phyloP scores from a whole-genome alignment of 2,888 invertebrate genomes.

The Pediacus dermestoides region DNA sequence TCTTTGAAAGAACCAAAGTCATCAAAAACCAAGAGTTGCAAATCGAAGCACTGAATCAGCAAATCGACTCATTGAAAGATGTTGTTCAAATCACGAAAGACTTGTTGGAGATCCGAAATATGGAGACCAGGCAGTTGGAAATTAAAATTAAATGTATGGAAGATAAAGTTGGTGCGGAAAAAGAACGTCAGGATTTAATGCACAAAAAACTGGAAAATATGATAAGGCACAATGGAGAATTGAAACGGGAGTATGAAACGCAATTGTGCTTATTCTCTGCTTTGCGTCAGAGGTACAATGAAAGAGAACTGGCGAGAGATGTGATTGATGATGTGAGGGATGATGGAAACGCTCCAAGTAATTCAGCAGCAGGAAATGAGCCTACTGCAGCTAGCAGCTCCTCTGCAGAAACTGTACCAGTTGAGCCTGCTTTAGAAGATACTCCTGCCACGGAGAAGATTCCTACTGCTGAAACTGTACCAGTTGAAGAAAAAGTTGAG shows the following conservation, averaged over 20 bases:
- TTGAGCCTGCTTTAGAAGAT: no score
- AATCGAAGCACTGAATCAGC: conserved; percentile 66
- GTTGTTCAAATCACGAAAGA: conserved; percentile 80
- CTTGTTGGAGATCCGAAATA: conserved; percentile 71
- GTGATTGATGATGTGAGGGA: conserved; percentile 31
- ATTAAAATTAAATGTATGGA: conserved; percentile 68
- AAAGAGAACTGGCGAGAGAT: conserved; percentile 41
- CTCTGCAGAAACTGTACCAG: no score
- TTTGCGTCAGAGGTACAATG: conserved; percentile 43
- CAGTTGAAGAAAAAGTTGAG: no score
- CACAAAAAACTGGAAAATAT: conserved; percentile 69
- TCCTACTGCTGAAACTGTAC: no score
- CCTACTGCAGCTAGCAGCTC: no score
- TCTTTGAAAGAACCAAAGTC: conserved; percentile 73
- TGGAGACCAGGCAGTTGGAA: conserved; percentile 71
- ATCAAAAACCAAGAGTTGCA: conserved; percentile 77
- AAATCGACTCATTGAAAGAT: conserved; percentile 74
- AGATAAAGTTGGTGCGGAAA: conserved; percentile 66
- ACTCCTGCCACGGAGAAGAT: no score
- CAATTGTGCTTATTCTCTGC: conserved; percentile 70
- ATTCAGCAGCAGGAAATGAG: no score
- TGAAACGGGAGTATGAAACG: conserved; percentile 74
- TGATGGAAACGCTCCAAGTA: conserved; percentile 13
- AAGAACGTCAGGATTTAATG: conserved; percentile 65
- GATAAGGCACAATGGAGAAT: conserved; percentile 68